Conservation (phyloP, 2,888 invertebrate species). For the Phaonia tiefii region DNA sequence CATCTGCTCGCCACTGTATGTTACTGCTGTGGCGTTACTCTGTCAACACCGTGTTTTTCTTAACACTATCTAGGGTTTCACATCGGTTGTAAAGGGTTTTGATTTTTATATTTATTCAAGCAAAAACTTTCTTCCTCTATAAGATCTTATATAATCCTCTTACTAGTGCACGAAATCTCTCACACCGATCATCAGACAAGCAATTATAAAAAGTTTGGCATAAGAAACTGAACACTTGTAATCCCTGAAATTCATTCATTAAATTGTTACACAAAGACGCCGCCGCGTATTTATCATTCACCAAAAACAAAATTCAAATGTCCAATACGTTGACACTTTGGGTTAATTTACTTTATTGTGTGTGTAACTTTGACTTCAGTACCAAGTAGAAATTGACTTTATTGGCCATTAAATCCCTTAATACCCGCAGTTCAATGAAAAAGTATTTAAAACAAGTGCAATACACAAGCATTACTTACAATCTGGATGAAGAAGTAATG, state of each 20-base stretch:
- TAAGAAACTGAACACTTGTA: slow-evolving; percentile 11
- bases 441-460: slow-evolving; percentile 43
- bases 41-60: too few relatives aligned
- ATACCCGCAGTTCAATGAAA: slow-evolving; percentile 26
- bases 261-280: neutral
- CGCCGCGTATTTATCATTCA: too few relatives aligned
- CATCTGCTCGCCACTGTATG: too few relatives aligned
- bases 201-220: neutral
- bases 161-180: slow-evolving; percentile 13
- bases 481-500: neutral
- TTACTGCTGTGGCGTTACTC: too few relatives aligned
- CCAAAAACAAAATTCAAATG: slow-evolving; percentile 11
- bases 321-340: slow-evolving; percentile 23
- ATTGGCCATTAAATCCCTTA: slow-evolving; percentile 18
- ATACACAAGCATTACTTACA: neutral
- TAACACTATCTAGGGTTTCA: too few relatives aligned
- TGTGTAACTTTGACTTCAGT: neutral
- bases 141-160: slow-evolving; percentile 40
- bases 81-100: too few relatives aligned
- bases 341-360: slow-evolving; percentile 16
- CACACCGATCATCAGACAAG: too few relatives aligned
- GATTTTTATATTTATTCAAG: too few relatives aligned
- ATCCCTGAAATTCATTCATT: slow-evolving; percentile 6
- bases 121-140: too few relatives aligned
- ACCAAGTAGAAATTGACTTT: too few relatives aligned